phyloP scores from a whole-genome alignment of 2,113 vertebrate genomes.

The Dasyurus viverrinus region DNA sequence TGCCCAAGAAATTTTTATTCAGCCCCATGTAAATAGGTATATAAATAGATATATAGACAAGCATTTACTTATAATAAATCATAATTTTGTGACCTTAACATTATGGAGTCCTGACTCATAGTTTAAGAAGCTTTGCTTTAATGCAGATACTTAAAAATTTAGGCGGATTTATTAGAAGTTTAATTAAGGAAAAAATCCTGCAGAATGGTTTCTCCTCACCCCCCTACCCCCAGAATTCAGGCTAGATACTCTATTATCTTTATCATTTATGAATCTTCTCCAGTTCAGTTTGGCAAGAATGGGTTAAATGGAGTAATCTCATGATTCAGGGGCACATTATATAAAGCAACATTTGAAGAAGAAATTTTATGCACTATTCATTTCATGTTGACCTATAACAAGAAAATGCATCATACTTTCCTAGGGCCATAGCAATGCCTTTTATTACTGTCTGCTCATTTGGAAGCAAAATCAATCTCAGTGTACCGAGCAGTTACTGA shows the following conservation, averaged over 20 bases:
- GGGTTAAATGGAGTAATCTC: background rate
- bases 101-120: too few species aligned
- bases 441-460: constrained; percentile 69
- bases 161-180: background rate
- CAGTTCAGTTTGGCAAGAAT: background rate
- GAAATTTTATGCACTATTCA: constrained; percentile 56
- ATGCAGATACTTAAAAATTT: background rate
- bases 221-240: background rate
- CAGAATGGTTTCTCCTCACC: background rate
- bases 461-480: constrained; percentile 61
- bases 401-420: constrained; percentile 70
- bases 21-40: too few species aligned
- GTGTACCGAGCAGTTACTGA: constrained; percentile 55
- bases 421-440: constrained; percentile 62
- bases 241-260: background rate
- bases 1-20: too few species aligned
- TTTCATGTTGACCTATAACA: constrained; percentile 46
- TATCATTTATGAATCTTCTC: background rate
- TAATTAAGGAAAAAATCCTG: constrained; percentile 29
- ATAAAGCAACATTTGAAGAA: constrained; percentile 53
- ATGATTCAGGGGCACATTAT: background rate
- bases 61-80: too few species aligned
- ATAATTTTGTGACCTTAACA: too few species aligned
- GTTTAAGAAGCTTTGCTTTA: background rate
- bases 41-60: too few species aligned